Evolutionary conservation across 2,888 invertebrate species (phyloP), one percentile per base, ranked within the genome.

Genomic region (Cyaniris semiargus): DNA sequence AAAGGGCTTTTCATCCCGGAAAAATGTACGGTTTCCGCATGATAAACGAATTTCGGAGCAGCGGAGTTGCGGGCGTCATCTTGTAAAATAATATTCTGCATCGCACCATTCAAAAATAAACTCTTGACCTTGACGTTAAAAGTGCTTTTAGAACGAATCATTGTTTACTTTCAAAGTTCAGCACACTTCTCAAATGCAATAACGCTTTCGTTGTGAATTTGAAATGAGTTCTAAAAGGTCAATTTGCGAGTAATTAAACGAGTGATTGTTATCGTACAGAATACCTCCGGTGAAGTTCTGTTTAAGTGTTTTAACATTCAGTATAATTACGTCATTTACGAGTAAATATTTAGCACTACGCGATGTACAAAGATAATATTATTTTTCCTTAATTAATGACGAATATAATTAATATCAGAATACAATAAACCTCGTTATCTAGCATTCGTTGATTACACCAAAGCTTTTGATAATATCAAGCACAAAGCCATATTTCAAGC

Each of bases 91-190:
- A 38, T 38, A 38, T 38, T 38, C 38, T 38, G 38, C 38, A 38
- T 38, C 38, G 7, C 38, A 8, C 18, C 80, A 78, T 78, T 66
- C 78, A 60, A 85, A 85, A 84, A 76, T 78, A 78, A 76, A 84
- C 82, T 84, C 72, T 76, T 27, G 21, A 13, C 23, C 4, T 44
- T 53, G 1, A n/a, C 4, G 13, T 53, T 77, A 79, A 56, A 23
- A 31, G 13, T 76, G 60, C 74, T 77, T 78, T 75, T 78, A 66
- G 27, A 48, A n/a, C 23, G 56, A 27, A 70, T 38, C 15, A 6
- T 6, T 13, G 60, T 60, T 18, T 74, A 76, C 71, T 85, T 83
- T 44, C 13, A 21, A 71, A 21, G 38, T n/a, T 21, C 70, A 34
- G 21, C 44, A 72, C 74, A 27, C 74, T 27, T 74, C 13, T 53